Evolutionary conservation across 2,888 invertebrate genomes (phyloP).

Genomic region (Lasius platythorax): DNA sequence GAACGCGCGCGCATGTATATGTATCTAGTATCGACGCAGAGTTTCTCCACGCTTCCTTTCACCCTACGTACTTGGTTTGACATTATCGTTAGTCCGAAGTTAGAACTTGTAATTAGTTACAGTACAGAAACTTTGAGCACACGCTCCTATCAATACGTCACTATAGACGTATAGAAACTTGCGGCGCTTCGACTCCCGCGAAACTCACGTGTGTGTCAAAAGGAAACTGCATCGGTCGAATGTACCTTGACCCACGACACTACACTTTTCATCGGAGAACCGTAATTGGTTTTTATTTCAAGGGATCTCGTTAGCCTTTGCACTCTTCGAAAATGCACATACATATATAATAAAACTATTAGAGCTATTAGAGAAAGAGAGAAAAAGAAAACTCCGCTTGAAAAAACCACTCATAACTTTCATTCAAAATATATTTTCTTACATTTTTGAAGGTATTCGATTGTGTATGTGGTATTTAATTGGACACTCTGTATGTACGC

Average conservation of each 20-base stretch:
- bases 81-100: slow-evolving; percentile 37
- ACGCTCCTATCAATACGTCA: slow-evolving; percentile 42
- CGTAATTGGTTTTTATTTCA: background rate
- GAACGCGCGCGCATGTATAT: background rate
- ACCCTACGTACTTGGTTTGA: slow-evolving; percentile 7
- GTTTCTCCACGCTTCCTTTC: slow-evolving; percentile 1
- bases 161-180: slow-evolving; percentile 37
- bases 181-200: slow-evolving; percentile 6
- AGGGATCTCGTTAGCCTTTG: background rate
- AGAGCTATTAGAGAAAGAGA: background rate
- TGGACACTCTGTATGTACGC: slow-evolving; percentile 33
- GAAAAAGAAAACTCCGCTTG: background rate
- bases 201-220: slow-evolving; percentile 11
- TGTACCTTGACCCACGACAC: background rate
- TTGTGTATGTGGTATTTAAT: background rate
- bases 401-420: background rate
- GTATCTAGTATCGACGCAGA: slow-evolving; percentile 3
- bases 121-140: slow-evolving; percentile 11
- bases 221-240: background rate
- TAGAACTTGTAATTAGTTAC: slow-evolving; percentile 45
- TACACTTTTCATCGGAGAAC: slow-evolving; percentile 1
- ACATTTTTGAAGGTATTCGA: background rate
- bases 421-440: background rate
- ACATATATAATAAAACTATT: too few relatives aligned
- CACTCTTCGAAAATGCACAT: background rate